Evolutionary conservation across 30 jellyfish, hydroid and myxozoan genomes (phyloP).

Genomic region (Hydra vulgaris): DNA sequence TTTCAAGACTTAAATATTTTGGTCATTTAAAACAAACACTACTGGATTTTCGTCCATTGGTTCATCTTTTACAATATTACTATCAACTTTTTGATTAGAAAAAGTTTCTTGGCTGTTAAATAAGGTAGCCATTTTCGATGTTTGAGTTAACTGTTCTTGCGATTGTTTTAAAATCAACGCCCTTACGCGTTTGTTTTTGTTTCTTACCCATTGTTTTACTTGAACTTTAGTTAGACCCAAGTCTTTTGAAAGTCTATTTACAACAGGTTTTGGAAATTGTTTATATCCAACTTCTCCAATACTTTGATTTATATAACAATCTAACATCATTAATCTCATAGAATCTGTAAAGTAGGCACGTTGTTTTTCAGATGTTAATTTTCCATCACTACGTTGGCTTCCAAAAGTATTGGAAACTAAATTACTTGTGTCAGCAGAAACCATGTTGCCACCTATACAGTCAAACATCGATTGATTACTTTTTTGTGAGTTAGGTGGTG

Average conservation of each 20-base stretch:
- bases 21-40: slow-evolving; percentile 6
- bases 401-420: not conserved
- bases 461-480: not conserved
- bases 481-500: not conserved
- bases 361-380: not conserved
- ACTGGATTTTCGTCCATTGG: slow-evolving; percentile 8
- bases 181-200: slow-evolving; percentile 59
- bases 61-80: not conserved
- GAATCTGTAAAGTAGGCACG: slow-evolving; percentile 28
- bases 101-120: not conserved
- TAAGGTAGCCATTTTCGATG: not conserved
- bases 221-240: slow-evolving; percentile 74
- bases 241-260: slow-evolving; percentile 51
- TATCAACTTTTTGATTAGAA: not conserved
- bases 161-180: not conserved
- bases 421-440: not conserved
- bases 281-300: slow-evolving; percentile 25
- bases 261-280: slow-evolving; percentile 32
- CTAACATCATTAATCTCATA: slow-evolving; percentile 23
- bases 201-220: slow-evolving; percentile 85
- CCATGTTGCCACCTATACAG: not conserved
- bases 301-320: slow-evolving; percentile 12
- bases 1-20: not conserved
- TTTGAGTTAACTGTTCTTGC: not conserved
- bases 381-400: not conserved